Evolutionary conservation across 2,888 invertebrate genomes (phyloP).

Genomic region (Andrena camellia): DNA sequence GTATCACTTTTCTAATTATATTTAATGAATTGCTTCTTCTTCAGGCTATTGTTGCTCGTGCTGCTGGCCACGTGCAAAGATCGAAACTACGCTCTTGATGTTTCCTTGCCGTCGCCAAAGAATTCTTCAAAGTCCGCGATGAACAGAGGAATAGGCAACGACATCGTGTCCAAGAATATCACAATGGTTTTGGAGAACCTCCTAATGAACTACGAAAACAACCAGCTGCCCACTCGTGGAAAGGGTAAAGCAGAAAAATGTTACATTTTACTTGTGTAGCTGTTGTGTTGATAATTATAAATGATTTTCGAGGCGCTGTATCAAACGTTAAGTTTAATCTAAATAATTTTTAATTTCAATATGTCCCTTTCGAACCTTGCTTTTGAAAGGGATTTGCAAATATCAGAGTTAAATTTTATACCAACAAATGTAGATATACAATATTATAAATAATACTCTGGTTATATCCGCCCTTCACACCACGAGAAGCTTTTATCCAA

Average conservation of each 20-base stretch:
- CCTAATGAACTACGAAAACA: slow-evolving; percentile 95
- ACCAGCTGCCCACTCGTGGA: slow-evolving; percentile 95
- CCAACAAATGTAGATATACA: too few species aligned
- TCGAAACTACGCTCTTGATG: slow-evolving; percentile 61
- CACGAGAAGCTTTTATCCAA: too few species aligned
- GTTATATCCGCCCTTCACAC: too few species aligned
- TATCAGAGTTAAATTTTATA: too few species aligned
- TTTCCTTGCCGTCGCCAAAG: not conserved
- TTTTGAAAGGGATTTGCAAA: too few species aligned
- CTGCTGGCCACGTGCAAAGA: slow-evolving; percentile 72
- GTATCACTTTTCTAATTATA: not conserved
- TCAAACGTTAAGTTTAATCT: too few species aligned
- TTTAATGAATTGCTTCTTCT: not conserved
- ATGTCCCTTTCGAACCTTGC: too few species aligned
- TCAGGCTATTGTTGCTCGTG: slow-evolving; percentile 56
- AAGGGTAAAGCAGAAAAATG: slow-evolving; percentile 87
- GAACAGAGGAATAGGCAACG: slow-evolving; percentile 87
- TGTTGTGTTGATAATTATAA: too few species aligned
- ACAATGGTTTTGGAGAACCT: slow-evolving; percentile 94
- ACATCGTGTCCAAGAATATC: slow-evolving; percentile 93
- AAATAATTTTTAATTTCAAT: too few species aligned
- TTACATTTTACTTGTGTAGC: not conserved
- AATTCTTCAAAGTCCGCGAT: slow-evolving; percentile 71
- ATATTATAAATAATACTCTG: too few species aligned
- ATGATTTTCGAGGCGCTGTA: too few species aligned